These are phyloP conservation scores for Samia ricini DNA, from an alignment of 1,140 invertebrate genomes.

Conservation along the genomic window DNA sequence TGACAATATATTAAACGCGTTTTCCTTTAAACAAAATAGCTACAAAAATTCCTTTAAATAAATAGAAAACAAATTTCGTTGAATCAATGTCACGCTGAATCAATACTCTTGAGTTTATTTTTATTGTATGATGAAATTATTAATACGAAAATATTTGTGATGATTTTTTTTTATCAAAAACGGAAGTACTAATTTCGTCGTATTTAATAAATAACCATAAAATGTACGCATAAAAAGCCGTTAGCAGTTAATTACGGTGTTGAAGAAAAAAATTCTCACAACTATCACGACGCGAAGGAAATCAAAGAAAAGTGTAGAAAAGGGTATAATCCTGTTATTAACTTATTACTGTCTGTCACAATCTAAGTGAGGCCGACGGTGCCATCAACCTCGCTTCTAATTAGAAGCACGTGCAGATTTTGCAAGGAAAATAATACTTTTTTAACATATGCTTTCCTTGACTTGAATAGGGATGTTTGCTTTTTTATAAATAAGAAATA, in stretches of 20 bases:
- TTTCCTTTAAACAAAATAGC: no score
- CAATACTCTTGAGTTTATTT: no score
- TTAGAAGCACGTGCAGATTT: constrained; percentile 24
- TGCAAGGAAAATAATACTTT: not conserved
- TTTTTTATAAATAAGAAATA: no score
- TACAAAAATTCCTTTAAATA: no score
- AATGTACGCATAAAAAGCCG: constrained; percentile 33
- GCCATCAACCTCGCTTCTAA: constrained; percentile 40
- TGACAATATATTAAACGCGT: no score
- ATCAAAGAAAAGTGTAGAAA: constrained; percentile 68
- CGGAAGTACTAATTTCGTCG: not conserved
- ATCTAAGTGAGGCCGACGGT: constrained; percentile 36
- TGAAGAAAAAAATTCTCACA: constrained; percentile 38
- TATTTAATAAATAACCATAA: constrained; percentile 2
- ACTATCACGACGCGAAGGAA: constrained; percentile 39
- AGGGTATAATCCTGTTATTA: constrained; percentile 62
- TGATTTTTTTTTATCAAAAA: constrained; percentile 2
- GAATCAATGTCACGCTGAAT: no score
- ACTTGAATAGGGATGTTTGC: no score
- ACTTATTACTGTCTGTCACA: constrained; percentile 48
- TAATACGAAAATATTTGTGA: no score
- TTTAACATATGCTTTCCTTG: not conserved
- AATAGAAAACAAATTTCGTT: no score
- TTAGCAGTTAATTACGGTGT: constrained; percentile 48
- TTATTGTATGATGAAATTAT: no score